Base-by-base conservation (phyloP, 2,888 invertebrate species). In the Apamea monoglypha region DNA sequence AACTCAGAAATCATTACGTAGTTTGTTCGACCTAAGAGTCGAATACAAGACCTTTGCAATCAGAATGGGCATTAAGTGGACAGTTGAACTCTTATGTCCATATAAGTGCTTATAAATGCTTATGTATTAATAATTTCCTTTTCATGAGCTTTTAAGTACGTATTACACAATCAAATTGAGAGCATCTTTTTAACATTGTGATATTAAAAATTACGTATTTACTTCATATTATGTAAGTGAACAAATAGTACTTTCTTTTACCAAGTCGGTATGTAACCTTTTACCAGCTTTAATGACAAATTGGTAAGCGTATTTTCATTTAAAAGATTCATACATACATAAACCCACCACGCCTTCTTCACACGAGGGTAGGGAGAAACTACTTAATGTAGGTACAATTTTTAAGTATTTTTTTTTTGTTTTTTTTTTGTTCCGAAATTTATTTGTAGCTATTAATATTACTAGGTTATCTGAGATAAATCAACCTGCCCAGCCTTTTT, bases 221-320 rank as follows among this genome's bases (percentile, higher is more conserved):
- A 83, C 47, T 29, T 53, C 21, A 56, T 77, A 69, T 40, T 83
- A 83, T 32, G n/a, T 56, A 77, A 81, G 18, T 56, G 25, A 44
- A n/a, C 53, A 61, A 44, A 5, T 53, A n/a, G n/a, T n/a, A 53
- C 12, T 44, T 70, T 50, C 63, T 61, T 80, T 56, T 63, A 47
- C 21, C 18, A 29, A 80, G 8, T 47, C 0, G 59, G 29, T n/a
- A 78, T 59, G 36, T 82, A 44, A 82, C 76, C 32, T 40, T 53
- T 32, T 44, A 40, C 2, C 10, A 29, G 16, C 7, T 25, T 66
- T 16, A 73, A 40, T 59, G 16, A 0, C 40, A 16, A 59, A 32
- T 25, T 44, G 2, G 18, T 40, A 10, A 25, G n/a, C 10, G 44
- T 50, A 6, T 74, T 50, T 74, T 32, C 25, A 32, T 16, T 56